A percentile compares a stretch with the other conserved stretches of the same genome.
phyloP scores from a whole-genome alignment of 2,113 vertebrate genomes.

The Menidia beryllina region DNA sequence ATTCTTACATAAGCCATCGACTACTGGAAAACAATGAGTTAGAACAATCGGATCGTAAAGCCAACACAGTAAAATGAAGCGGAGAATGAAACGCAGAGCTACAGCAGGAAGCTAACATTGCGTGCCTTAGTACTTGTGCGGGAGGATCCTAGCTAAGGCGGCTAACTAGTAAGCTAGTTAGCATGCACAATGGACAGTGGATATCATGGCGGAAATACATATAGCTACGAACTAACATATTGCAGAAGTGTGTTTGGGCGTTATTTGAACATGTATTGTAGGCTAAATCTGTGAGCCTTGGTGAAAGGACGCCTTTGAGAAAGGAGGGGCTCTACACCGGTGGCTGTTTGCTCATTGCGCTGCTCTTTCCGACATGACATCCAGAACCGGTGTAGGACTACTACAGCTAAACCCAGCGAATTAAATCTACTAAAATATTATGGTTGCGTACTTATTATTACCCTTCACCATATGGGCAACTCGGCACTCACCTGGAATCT shows the following conservation, averaged over 20 bases:
- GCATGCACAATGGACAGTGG: constrained; percentile 14
- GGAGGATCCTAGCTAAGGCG: constrained; percentile 48
- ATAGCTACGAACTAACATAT: background rate
- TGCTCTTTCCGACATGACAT: constrained; percentile 75
- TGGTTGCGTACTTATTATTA: background rate
- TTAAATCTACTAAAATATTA: background rate
- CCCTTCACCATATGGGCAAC: constrained; percentile 4
- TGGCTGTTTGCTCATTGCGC: constrained; percentile 57
- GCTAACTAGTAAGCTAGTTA: constrained; percentile 47
- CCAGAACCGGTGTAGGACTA: constrained; percentile 74
- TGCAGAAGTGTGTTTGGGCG: background rate
- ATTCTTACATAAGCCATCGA: background rate
- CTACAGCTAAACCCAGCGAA: constrained; percentile 28
- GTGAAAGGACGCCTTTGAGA: constrained; percentile 31
- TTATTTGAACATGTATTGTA: background rate
- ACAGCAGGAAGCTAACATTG: constrained; percentile 10
- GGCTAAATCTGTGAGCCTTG: background rate
- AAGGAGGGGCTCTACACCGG: constrained; percentile 80
- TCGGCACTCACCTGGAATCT: constrained; percentile 74
- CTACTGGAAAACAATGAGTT: background rate
- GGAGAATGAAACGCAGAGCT: constrained; percentile 45
- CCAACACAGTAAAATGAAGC: constrained; percentile 71
- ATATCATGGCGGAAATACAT: constrained; percentile 19
- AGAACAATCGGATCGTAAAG: background rate
- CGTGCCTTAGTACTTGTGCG: constrained; percentile 18